Evolutionary conservation across 1,140 invertebrate species (phyloP).

Genomic region (Drosophila ficusphila): DNA sequence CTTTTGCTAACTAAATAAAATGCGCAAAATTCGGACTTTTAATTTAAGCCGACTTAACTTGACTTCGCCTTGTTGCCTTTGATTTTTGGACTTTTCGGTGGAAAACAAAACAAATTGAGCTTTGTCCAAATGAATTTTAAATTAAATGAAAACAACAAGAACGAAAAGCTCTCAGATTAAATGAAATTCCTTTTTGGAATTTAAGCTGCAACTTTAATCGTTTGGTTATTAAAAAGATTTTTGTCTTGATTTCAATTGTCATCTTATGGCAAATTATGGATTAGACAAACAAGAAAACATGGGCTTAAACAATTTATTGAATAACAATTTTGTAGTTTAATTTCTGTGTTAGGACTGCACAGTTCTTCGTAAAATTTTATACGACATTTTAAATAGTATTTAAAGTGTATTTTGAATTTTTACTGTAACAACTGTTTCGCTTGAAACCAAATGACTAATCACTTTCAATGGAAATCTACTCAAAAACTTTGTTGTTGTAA

Average conservation of each 20-base stretch:
- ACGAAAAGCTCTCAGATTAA: slow-evolving; percentile 5
- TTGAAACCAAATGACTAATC: slow-evolving; percentile 44
- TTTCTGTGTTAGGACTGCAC: too few species aligned
- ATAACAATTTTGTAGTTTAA: neutral
- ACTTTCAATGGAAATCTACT: slow-evolving; percentile 18
- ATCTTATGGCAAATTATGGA: too few species aligned
- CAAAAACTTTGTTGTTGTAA: slow-evolving; percentile 16
- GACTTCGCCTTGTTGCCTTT: neutral
- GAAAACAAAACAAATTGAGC: slow-evolving; percentile 18
- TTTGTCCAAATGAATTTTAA: slow-evolving; percentile 1
- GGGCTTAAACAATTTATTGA: neutral
- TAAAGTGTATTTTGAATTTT: slow-evolving; percentile 18
- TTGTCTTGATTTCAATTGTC: neutral
- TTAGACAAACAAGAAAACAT: too few species aligned
- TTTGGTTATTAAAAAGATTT: neutral
- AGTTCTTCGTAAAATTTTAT: neutral
- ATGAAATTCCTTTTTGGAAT: slow-evolving; percentile 15
- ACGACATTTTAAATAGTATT: slow-evolving; percentile 11
- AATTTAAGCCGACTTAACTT: slow-evolving; percentile 11
- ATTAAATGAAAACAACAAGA: slow-evolving; percentile 19
- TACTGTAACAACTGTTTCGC: slow-evolving; percentile 35
- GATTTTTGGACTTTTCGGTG: slow-evolving; percentile 9
- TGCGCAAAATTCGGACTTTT: neutral
- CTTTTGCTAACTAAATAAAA: slow-evolving; percentile 19
- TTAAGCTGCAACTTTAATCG: slow-evolving; percentile 19